Base-by-base conservation (phyloP, 2,113 vertebrate species). In the Panurus biarmicus region DNA sequence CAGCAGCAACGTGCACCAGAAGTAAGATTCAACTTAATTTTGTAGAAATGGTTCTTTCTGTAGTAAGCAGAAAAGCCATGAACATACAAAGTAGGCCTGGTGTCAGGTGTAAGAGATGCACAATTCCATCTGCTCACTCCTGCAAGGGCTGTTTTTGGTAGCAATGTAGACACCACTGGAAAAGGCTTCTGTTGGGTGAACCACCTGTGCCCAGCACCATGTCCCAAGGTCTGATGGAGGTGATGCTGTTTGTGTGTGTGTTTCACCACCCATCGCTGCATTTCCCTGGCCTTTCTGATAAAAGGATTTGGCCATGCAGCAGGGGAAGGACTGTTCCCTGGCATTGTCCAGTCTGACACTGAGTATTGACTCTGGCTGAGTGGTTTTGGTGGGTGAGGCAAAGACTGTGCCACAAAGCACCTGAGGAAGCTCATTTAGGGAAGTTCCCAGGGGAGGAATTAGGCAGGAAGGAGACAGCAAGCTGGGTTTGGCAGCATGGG, bases 191-290 rank as follows among this genome's bases (percentile, higher is more conserved):
- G 20, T 36, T 14, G 42, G 7, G 28, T 11, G 7, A 64, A 28
- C 14, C 8, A 23, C 3, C 33, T 62, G 14, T 14, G 29, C 66
- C 18, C 13, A 16, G 36, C 11, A 10, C n/a, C 0, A 0, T 42
- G 50, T 75, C 25, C 82, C 58, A 58, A 20, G 23, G 51, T 38
- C 23, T 76, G 62, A 24, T n/a, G 45, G 57, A 75, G 36, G 14
- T 14, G 29, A 12, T 44, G 29, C 5, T 14, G 24, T 54, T 7
- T 35, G 24, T 26, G 29, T 29, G 21, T 22, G n/a, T 64, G 51
- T 22, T 51, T 85, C 71, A 50, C 23, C 58, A 33, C 7, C 20
- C 21, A 42, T 31, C 53, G 4, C 5, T 62, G 23, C 35, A 8
- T 77, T 89, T 85, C 35, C 13, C 45, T 76, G 77, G 11, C n/a